A percentile compares a stretch with the other conserved stretches of the same genome.
phyloP scores from a whole-genome alignment of 2,888 invertebrate genomes.

The Coronaproctus castanopsis region DNA sequence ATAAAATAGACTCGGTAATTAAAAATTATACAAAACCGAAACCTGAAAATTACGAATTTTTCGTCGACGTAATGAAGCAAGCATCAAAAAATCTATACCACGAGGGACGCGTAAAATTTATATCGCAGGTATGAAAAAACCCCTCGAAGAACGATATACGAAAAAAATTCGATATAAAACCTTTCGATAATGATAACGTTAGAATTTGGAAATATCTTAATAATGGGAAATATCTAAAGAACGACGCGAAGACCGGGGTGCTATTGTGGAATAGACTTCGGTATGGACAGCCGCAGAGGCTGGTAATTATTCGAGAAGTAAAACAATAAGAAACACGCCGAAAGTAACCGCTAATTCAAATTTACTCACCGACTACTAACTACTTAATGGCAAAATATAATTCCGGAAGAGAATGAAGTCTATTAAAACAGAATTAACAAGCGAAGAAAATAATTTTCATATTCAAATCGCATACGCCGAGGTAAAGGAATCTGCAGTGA shows the following conservation, averaged over 20 bases:
- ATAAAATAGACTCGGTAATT: neutral
- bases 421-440: neutral
- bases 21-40: neutral
- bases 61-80: neutral
- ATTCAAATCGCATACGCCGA: neutral
- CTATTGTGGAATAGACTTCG: neutral
- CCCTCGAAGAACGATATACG: neutral
- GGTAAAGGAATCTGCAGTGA: neutral
- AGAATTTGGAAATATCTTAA: neutral
- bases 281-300: neutral
- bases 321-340: neutral
- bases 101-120: neutral
- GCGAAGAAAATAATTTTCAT: neutral
- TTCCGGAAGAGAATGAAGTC: neutral
- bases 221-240: neutral
- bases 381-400: neutral
- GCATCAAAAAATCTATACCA: neutral
- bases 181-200: neutral
- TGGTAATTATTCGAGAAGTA: neutral
- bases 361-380: neutral
- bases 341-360: neutral
- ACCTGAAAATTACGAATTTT: neutral
- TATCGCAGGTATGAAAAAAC: too few species aligned
- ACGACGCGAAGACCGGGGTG: neutral
- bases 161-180: neutral